Evolutionary conservation across 2,888 invertebrate species (phyloP), one percentile per base, ranked within the genome.

Genomic region (Pachydiplax longipennis): DNA sequence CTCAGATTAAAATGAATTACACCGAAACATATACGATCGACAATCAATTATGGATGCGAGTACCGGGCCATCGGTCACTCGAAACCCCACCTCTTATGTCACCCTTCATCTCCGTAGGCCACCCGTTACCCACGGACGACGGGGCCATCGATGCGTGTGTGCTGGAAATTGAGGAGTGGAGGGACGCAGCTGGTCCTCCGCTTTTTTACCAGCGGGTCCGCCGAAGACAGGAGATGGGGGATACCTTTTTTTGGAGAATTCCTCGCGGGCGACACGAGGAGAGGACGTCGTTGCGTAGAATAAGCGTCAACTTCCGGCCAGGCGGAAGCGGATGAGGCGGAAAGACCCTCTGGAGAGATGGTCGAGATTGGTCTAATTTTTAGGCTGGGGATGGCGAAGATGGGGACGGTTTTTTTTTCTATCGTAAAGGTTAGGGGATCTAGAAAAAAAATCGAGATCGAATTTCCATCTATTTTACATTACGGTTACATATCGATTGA

Each of bases 1-100:
- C 73, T 73, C 73, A 73, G 73, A 73, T 73, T 73, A 73, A 73
- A 73, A 73, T 73, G 73, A 73, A 73, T 73, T 73, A 73, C 73
- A 73, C 73, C 73, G 73, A 73, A 73, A 73, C 73, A 13, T 31
- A 73, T 73, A 31, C 25, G 73, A 73, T 73, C 25, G 73, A 73
- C 73, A 73, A 73, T 73, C 73, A 73, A 73, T 73, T 73, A 73
- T 73, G 31, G 31, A 73, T 73, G 73, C 73, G 73, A 73, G 73
- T 31, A 31, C 73, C 31, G 73, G 73, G 25, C 73, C 73, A 73
- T 73, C 73, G 73, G 25, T 73, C 73, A 73, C 73, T 73, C 73
- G 73, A 31, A 31, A 73, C 31, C 31, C 73, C 31, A 8, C 31
- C 73, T 73, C 73, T 73, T 73, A 25, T 73, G 73, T 73, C 73